Conservation (phyloP, 2,888 invertebrate species). For the Tortrix viridana region DNA sequence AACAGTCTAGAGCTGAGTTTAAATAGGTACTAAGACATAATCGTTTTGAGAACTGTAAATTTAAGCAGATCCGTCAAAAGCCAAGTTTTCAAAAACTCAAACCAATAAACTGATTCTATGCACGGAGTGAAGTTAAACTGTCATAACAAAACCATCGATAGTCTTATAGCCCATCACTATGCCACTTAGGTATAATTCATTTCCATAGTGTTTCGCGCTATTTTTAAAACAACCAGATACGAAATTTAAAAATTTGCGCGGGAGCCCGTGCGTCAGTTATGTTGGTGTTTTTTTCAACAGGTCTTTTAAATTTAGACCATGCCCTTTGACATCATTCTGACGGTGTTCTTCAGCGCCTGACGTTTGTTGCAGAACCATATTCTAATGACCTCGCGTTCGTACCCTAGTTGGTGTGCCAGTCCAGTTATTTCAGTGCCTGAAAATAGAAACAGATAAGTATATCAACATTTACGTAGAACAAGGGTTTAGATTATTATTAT, state of each 20-base stretch:
- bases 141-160: conserved; percentile 55
- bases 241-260: conserved; percentile 13
- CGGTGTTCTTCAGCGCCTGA: conserved; percentile 98
- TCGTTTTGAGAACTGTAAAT: background rate
- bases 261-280: background rate
- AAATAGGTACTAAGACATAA: background rate
- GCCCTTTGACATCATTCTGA: conserved; percentile 96
- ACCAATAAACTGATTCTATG: conserved; percentile 47
- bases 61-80: conserved; percentile 41
- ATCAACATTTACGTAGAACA: background rate
- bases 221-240: conserved; percentile 1
- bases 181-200: conserved; percentile 5
- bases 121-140: conserved; percentile 57
- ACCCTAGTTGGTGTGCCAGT: conserved; percentile 96
- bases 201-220: conserved; percentile 8
- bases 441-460: conserved; percentile 53
- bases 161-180: conserved; percentile 55
- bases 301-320: conserved; percentile 84
- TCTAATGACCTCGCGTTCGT: conserved; percentile 98
- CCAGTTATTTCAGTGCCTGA: conserved; percentile 98
- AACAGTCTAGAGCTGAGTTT: background rate
- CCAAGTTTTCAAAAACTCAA: conserved; percentile 47
- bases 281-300: conserved; percentile 9
- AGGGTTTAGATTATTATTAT: too few species aligned
- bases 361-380: conserved; percentile 99